Conservation (phyloP, 1,140 invertebrate species). For the Dolichoris vasculosae region DNA sequence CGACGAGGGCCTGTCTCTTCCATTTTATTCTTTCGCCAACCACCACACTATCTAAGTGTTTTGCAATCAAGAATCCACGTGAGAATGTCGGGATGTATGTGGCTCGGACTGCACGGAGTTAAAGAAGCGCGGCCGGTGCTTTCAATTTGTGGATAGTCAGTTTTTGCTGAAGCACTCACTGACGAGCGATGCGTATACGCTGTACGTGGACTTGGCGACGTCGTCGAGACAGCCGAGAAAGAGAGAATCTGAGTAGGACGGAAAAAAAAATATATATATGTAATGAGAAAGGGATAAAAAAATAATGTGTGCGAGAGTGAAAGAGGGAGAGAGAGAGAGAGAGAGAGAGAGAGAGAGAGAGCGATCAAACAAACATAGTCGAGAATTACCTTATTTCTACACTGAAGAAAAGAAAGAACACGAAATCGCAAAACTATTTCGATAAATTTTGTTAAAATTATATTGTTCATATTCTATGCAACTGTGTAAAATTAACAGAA, state of each 20-base stretch:
- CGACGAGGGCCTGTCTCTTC: neutral
- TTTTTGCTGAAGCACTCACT: conserved; percentile 57
- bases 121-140: conserved; percentile 53
- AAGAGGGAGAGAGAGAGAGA: neutral
- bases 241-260: neutral
- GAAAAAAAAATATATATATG: neutral
- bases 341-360: neutral
- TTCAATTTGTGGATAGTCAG: conserved; percentile 69
- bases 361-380: neutral
- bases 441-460: neutral
- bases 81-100: conserved; percentile 60
- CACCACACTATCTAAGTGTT: conserved; percentile 63
- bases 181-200: neutral
- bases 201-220: neutral
- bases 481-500: neutral
- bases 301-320: no score
- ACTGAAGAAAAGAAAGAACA: neutral
- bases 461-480: neutral
- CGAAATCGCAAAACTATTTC: neutral
- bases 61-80: conserved; percentile 67
- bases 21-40: neutral
- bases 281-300: neutral
- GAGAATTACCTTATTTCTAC: neutral
- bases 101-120: neutral
- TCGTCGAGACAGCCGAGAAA: neutral